A percentile compares a stretch with the other conserved stretches of the same genome.
Evolutionary conservation across 2,797 vertebrate genomes (phyloP).

Genomic region (Neosilurus hyrtlii): DNA sequence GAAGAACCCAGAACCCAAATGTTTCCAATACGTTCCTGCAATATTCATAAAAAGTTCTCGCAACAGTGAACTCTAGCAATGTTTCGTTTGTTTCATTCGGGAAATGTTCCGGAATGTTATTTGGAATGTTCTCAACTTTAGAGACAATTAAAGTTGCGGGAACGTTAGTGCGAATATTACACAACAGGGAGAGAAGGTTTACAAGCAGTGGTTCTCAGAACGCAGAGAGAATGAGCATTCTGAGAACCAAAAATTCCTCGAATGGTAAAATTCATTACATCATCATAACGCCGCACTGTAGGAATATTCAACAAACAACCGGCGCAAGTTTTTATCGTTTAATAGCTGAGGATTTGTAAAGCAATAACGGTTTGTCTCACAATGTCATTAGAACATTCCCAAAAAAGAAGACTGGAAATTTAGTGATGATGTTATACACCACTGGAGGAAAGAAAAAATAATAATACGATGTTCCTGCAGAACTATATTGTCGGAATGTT

Average conservation of each 20-base stretch:
- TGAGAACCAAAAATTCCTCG: neutral
- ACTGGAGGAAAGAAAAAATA: too few relatives aligned
- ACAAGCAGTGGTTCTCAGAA: neutral
- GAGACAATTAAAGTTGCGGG: neutral
- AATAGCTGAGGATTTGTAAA: too few relatives aligned
- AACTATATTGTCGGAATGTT: neutral
- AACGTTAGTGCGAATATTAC: neutral
- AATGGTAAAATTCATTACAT: neutral
- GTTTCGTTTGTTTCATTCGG: neutral
- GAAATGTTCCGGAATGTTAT: neutral
- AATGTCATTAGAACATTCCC: too few relatives aligned
- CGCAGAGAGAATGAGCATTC: neutral
- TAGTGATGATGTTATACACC: too few relatives aligned
- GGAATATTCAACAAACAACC: too few relatives aligned
- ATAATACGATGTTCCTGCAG: neutral
- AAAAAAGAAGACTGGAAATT: too few relatives aligned
- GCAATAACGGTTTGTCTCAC: too few relatives aligned
- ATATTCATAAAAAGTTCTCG: neutral
- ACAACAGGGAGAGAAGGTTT: neutral
- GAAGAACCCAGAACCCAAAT: neutral
- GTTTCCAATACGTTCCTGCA: neutral
- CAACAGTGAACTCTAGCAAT: neutral
- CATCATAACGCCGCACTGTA: too few relatives aligned
- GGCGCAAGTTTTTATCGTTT: too few relatives aligned
- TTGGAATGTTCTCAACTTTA: neutral